These are phyloP conservation scores for Microvelia longipes DNA, from an alignment of 1,140 invertebrate species.

Conservation along the genomic window DNA sequence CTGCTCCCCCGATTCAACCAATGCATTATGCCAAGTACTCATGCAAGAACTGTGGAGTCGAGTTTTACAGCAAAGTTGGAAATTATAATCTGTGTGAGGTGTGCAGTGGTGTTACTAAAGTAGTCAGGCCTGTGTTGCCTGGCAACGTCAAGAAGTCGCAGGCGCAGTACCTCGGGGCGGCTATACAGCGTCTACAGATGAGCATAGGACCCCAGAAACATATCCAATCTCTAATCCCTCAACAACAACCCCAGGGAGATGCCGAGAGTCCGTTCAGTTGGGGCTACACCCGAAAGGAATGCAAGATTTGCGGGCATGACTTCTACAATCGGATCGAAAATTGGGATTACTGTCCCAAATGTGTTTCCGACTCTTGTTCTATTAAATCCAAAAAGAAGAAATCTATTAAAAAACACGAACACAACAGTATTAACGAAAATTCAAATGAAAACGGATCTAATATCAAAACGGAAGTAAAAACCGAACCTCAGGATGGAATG, in stretches of 20 bases:
- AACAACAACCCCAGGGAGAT: neutral
- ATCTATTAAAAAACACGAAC: neutral
- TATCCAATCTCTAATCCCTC: neutral
- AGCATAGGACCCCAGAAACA: neutral
- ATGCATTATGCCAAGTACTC: neutral
- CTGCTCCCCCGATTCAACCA: neutral
- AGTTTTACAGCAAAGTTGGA: neutral
- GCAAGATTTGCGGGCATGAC: neutral
- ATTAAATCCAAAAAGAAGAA: neutral
- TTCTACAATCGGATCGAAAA: neutral
- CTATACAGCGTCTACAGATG: neutral
- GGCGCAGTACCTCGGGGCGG: neutral
- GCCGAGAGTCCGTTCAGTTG: neutral
- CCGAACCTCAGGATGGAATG: neutral
- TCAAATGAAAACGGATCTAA: neutral
- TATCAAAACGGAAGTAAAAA: neutral
- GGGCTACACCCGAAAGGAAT: neutral
- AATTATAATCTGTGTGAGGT: neutral
- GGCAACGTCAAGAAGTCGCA: neutral
- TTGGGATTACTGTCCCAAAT: neutral
- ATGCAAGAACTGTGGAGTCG: neutral
- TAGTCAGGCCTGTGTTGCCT: neutral
- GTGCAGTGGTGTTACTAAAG: neutral
- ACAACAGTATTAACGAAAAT: neutral
- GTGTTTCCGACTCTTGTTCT: neutral